Conservation (phyloP, 2,888 invertebrate genomes). For the Petrolisthes cinctipes region DNA sequence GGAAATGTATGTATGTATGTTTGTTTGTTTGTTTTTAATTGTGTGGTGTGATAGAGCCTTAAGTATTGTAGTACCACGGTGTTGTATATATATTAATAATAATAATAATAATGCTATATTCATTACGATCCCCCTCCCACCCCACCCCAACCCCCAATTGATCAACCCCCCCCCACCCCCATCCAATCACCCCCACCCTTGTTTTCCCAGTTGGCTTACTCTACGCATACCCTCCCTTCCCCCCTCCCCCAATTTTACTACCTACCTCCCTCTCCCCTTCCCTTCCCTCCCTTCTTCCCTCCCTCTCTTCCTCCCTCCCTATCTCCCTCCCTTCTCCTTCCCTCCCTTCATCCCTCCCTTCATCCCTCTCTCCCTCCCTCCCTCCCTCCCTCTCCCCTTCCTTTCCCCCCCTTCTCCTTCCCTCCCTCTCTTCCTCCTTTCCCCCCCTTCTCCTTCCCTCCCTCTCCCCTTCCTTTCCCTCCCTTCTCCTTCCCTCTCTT, state of each 20-base stretch:
- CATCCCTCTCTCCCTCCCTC: neutral
- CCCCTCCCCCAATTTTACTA: neutral
- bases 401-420: neutral
- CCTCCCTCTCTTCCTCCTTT: neutral
- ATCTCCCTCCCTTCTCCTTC: neutral
- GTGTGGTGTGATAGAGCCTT: constrained; percentile 42
- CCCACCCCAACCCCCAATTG: neutral
- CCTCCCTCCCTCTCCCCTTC: neutral
- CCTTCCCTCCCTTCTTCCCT: neutral
- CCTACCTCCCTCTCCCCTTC: neutral
- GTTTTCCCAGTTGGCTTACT: too few relatives aligned
- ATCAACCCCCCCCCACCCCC: too few relatives aligned
- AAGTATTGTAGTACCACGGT: constrained; percentile 34
- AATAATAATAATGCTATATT: neutral
- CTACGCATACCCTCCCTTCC: too few relatives aligned
- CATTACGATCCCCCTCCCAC: neutral
- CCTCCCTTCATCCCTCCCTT: neutral
- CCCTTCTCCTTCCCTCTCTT: neutral
- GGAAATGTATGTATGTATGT: too few relatives aligned
- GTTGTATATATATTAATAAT: constrained; percentile 38
- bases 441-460: neutral
- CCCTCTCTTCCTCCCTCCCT: neutral
- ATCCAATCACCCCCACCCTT: neutral
- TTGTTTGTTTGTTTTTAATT: neutral
- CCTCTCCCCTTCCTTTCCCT: neutral